These are phyloP conservation scores for Gonatopus flavifemur DNA, from an alignment of 1,140 invertebrate species.

Conservation along the genomic window DNA sequence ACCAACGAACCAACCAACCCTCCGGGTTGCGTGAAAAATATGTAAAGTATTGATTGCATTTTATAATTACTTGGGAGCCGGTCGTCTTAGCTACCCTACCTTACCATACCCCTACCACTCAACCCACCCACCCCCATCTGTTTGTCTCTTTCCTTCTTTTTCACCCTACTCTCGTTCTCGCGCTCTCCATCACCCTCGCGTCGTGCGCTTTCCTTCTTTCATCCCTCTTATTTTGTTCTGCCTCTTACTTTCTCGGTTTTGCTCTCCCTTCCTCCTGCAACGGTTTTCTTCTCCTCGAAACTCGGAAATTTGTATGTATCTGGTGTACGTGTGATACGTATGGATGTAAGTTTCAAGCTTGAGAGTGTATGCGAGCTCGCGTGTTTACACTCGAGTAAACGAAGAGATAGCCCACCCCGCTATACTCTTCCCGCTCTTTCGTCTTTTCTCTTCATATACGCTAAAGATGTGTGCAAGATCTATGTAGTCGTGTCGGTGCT, in stretches of 20 bases:
- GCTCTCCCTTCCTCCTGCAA: slow-evolving; percentile 9
- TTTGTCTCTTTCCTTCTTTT: slow-evolving; percentile 23
- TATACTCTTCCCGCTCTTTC: slow-evolving; percentile 3
- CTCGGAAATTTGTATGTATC: not conserved
- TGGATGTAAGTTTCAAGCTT: slow-evolving; percentile 13
- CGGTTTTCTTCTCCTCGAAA: slow-evolving; percentile 19
- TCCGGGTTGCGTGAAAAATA: slow-evolving; percentile 57
- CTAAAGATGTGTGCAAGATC: too few relatives aligned
- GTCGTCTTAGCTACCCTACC: slow-evolving; percentile 57
- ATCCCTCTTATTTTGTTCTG: slow-evolving; percentile 6
- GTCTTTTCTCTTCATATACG: slow-evolving; percentile 1
- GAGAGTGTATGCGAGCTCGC: slow-evolving; percentile 21
- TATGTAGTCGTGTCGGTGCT: too few relatives aligned
- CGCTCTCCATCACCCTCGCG: slow-evolving; percentile 37
- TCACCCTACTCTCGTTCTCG: slow-evolving; percentile 28
- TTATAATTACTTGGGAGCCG: slow-evolving; percentile 60
- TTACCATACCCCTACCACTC: slow-evolving; percentile 38
- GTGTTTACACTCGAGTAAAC: slow-evolving; percentile 21
- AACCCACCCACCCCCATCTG: slow-evolving; percentile 29
- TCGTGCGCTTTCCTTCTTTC: slow-evolving; percentile 25
- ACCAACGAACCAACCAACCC: too few relatives aligned
- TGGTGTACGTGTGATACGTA: slow-evolving; percentile 13
- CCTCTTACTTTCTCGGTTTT: slow-evolving; percentile 3
- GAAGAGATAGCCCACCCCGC: slow-evolving; percentile 13
- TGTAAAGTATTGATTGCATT: slow-evolving; percentile 62